Conservation (phyloP, 92 coral and sea anemone genomes). For the Muricea muricata region DNA sequence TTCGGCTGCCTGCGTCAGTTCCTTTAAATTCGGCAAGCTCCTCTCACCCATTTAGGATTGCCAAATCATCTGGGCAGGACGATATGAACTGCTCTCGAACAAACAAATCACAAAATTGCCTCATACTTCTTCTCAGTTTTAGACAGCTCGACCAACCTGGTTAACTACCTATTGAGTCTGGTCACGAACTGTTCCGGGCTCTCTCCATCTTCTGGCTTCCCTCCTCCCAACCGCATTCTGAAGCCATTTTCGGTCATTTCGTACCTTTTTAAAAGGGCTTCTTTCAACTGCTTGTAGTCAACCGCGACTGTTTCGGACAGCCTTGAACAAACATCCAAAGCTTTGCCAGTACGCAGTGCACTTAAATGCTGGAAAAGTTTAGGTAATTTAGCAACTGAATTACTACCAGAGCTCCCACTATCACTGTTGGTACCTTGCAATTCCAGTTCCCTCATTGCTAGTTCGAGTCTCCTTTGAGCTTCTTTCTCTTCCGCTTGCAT, state of each 20-base stretch:
- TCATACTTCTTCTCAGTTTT: constrained; percentile 48
- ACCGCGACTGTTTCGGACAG: constrained; percentile 36
- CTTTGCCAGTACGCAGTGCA: constrained; percentile 38
- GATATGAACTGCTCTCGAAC: constrained; percentile 61
- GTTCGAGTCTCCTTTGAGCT: constrained; percentile 27
- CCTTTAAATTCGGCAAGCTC: constrained; percentile 39
- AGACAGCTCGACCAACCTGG: constrained; percentile 58
- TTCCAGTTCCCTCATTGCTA: constrained; percentile 40
- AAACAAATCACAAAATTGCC: constrained; percentile 52
- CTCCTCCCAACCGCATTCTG: constrained; percentile 17
- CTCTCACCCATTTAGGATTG: constrained; percentile 51
- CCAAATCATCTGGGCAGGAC: constrained; percentile 57
- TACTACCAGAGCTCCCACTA: too few species aligned
- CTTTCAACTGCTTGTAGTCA: constrained; percentile 39
- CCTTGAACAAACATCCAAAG: constrained; percentile 43
- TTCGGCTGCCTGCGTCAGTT: constrained; percentile 32
- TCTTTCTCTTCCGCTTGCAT: constrained; percentile 31
- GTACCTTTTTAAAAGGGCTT: constrained; percentile 30
- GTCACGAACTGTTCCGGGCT: constrained; percentile 46
- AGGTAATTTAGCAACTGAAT: too few species aligned
- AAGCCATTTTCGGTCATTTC: constrained; percentile 46
- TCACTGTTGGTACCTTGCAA: neutral
- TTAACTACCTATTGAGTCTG: constrained; percentile 10
- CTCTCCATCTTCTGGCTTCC: constrained; percentile 43
- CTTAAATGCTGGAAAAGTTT: too few species aligned